Conservation (phyloP, 2,797 vertebrate genomes). For the Manis javanica region DNA sequence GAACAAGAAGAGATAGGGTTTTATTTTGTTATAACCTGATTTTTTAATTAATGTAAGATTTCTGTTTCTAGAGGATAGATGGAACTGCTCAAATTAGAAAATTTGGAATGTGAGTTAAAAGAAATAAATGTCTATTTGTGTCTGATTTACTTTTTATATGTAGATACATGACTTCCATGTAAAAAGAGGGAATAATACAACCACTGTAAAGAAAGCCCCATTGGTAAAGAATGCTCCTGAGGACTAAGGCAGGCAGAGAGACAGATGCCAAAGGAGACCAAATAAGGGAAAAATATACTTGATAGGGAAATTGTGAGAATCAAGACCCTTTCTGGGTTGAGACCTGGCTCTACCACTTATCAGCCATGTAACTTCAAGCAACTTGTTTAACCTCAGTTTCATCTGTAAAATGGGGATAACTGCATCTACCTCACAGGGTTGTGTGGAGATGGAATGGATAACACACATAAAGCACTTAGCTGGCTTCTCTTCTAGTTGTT, state of each 20-base stretch:
- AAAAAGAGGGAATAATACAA: background rate
- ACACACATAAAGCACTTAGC: background rate
- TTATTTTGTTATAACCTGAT: background rate
- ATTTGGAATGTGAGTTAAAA: background rate
- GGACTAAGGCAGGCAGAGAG: background rate
- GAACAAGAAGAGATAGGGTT: background rate
- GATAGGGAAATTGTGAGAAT: background rate
- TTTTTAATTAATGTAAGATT: background rate
- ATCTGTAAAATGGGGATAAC: background rate
- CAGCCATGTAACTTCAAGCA: background rate
- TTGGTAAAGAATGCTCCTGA: background rate
- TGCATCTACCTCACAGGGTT: background rate
- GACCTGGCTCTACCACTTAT: background rate
- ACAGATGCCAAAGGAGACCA: background rate
- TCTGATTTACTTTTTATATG: background rate
- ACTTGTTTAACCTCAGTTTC: background rate
- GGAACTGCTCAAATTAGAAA: constrained; percentile 25
- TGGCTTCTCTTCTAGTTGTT: background rate
- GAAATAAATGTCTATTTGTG: constrained; percentile 4
- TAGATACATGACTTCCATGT: background rate
- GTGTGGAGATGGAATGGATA: background rate
- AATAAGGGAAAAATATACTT: background rate
- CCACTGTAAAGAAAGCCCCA: background rate
- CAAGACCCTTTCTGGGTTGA: background rate
- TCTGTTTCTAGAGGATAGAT: background rate